These are phyloP conservation scores for Eunapius fragilis DNA, from an alignment of 37 sponge, comb jelly and placozoan species.

Conservation along the genomic window DNA sequence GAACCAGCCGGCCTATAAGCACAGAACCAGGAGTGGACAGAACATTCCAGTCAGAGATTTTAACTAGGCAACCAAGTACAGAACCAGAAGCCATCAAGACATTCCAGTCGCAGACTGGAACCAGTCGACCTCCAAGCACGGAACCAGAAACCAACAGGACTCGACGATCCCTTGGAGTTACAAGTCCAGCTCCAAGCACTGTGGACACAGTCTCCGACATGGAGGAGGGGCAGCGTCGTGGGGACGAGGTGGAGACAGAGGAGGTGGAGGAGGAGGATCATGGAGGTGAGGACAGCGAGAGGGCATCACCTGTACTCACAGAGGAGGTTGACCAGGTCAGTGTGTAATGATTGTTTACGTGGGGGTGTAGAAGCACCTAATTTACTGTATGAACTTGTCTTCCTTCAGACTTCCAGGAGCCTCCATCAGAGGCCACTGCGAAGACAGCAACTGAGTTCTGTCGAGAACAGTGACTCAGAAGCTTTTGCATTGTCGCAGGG, in stretches of 20 bases:
- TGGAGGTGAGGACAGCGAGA: not conserved
- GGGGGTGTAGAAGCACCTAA: too few relatives aligned
- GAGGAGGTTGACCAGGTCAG: slow-evolving; percentile 34
- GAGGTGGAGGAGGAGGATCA: slow-evolving; percentile 2
- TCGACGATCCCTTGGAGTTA: too few relatives aligned
- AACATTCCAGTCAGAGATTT: not conserved
- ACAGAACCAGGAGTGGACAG: not conserved
- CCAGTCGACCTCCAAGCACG: not conserved
- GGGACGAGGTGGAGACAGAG: slow-evolving; percentile 24
- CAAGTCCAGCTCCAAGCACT: not conserved
- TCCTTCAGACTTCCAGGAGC: not conserved
- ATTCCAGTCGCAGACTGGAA: not conserved
- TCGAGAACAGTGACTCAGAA: not conserved
- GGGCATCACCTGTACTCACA: not conserved
- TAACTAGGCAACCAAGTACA: not conserved
- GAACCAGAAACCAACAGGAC: too few relatives aligned
- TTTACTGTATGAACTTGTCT: too few relatives aligned
- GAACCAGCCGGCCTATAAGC: not conserved
- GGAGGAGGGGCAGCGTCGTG: slow-evolving; percentile 20
- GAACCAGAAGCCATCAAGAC: not conserved
- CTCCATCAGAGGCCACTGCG: not conserved
- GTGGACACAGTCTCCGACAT: not conserved
- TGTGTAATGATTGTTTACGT: slow-evolving; percentile 7
- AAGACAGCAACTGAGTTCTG: not conserved
- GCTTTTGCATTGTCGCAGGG: slow-evolving; percentile 7